Evolutionary conservation across 2,888 invertebrate species (phyloP).

Genomic region (Cactoblastis cactorum): DNA sequence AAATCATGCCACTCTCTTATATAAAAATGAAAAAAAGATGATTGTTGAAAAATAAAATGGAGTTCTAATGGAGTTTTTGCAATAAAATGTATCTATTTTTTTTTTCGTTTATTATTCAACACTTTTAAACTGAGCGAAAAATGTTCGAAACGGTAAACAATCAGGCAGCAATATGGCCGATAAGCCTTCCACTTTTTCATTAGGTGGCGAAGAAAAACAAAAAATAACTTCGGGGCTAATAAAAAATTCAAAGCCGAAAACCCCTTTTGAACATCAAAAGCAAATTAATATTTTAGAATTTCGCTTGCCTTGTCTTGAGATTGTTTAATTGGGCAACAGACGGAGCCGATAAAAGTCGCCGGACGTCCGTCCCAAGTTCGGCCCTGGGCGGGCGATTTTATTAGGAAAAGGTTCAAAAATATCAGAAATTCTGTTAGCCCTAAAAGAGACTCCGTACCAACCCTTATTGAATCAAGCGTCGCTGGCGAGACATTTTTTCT

Average conservation of each 20-base stretch:
- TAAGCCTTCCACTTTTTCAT: constrained; percentile 21
- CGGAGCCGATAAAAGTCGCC: constrained; percentile 46
- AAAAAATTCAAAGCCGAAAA: constrained; percentile 30
- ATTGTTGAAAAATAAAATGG: too few species aligned
- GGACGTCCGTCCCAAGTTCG: constrained; percentile 42
- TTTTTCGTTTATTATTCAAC: too few species aligned
- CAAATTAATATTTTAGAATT: constrained; percentile 31
- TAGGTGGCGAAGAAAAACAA: constrained; percentile 20
- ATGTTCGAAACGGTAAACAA: constrained; percentile 3
- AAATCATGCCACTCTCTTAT: too few species aligned
- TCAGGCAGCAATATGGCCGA: constrained; percentile 9
- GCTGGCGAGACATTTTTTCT: neutral
- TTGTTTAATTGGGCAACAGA: constrained; percentile 55
- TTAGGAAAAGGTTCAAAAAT: constrained; percentile 40
- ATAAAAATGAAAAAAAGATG: too few species aligned
- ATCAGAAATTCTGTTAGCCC: constrained; percentile 44
- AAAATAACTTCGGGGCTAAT: constrained; percentile 24
- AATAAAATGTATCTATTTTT: too few species aligned
- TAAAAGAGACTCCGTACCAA: constrained; percentile 21
- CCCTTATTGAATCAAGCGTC: constrained; percentile 38
- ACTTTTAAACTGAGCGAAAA: neutral
- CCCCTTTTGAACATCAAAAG: constrained; percentile 27
- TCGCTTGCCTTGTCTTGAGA: constrained; percentile 33
- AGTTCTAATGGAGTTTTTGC: too few species aligned
- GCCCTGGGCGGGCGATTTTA: constrained; percentile 34